Evolutionary conservation across 1,140 invertebrate species (phyloP), one percentile per base, ranked within the genome.

Genomic region (Pseudomyrmex pallidus): DNA sequence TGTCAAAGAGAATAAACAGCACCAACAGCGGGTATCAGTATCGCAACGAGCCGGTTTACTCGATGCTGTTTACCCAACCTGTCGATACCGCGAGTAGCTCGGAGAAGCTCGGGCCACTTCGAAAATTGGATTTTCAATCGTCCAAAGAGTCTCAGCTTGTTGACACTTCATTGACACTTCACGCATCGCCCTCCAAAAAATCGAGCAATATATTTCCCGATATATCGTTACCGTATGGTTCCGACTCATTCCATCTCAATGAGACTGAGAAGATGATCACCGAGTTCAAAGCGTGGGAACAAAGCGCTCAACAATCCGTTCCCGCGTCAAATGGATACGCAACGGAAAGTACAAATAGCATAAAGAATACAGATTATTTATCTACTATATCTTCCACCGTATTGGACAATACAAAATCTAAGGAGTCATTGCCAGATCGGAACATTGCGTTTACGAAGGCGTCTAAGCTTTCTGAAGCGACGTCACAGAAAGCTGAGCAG

Each of bases 211-310:
- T 59, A 61, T 73, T 88, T 25, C 67, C 87, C 8, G 91, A 93
- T 78, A 64, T 84, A 61, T 90, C 90, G 8, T 66, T 92, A 9
- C 82, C 86, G 0, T 89, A 91, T 13, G 88, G 87, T n/a, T n/a
- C n/a, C 20, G 84, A 89, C 80, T 90, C 90, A 3, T 88, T 87
- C 7, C 87, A 88, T 7, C 83, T 88, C 25, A 83, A 89, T n/a
- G 90, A 92, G 64, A 86, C 90, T 56, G 90, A 93, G 12, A 92
- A 90, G 85, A 87, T 93, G 50, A 90, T 92, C 46, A 83, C 86
- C 8, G 89, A 90, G 7, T 92, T 91, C 50, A 93, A 93, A 80
- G 57, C 74, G 0, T 92, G 91, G 91, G 87, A 89, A 48, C 85
- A 77, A 52, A 76, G 13, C n/a, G 10, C 20, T 3, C 72, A 66